Percentiles rank a stretch among this genome's conserved stretches.
phyloP scores from a whole-genome alignment of 2,113 vertebrate genomes.

The Paradoxurus hermaphroditus region DNA sequence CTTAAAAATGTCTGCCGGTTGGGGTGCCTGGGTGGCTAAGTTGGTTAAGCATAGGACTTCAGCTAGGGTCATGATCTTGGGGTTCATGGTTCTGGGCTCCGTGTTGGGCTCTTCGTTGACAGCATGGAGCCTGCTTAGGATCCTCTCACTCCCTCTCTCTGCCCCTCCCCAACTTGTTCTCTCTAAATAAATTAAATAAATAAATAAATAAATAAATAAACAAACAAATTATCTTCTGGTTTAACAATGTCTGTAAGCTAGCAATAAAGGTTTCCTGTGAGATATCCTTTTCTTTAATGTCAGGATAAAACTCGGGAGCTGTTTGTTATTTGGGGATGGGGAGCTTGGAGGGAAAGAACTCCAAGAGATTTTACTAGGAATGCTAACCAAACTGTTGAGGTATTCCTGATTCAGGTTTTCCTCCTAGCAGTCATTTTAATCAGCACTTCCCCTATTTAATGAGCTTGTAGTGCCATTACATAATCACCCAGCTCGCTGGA shows the following conservation, averaged over 20 bases:
- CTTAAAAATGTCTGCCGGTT: conserved; percentile 9
- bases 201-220: too few species aligned
- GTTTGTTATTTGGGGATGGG: not conserved
- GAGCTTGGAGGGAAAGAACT: not conserved
- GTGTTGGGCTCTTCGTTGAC: too few species aligned
- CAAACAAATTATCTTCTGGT: not conserved
- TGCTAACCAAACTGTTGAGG: not conserved
- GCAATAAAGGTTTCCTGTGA: not conserved
- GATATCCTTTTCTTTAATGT: not conserved
- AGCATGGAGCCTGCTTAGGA: too few species aligned
- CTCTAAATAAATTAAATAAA: too few species aligned
- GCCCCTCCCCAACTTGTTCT: too few species aligned
- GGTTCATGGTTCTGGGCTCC: too few species aligned
- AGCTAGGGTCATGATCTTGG: too few species aligned
- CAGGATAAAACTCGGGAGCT: not conserved
- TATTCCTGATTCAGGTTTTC: conserved; percentile 58
- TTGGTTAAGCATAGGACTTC: too few species aligned
- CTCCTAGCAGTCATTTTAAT: conserved; percentile 49
- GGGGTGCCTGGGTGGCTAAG: too few species aligned
- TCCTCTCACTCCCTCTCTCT: too few species aligned
- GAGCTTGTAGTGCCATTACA: conserved; percentile 50
- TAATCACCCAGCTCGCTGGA: conserved; percentile 69
- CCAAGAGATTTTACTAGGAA: not conserved
- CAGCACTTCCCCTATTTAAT: conserved; percentile 49
- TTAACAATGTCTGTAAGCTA: not conserved